phyloP scores from a whole-genome alignment of 2,888 invertebrate genomes.

The Gasteruption jaculator region DNA sequence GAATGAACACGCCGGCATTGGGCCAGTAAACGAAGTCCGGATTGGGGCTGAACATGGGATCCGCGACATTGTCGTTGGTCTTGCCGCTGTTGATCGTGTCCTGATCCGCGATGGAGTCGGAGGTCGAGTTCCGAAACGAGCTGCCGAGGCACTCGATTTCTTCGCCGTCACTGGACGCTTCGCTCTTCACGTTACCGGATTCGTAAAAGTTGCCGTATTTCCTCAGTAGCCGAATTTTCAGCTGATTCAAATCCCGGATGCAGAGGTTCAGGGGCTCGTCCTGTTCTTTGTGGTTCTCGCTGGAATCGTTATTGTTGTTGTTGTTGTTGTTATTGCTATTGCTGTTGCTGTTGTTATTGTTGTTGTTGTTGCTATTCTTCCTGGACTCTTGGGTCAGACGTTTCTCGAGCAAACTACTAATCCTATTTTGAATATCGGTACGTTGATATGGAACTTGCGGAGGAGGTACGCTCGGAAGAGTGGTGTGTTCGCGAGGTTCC shows the following conservation, averaged over 20 bases:
- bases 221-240: slow-evolving; percentile 63
- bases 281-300: slow-evolving; percentile 52
- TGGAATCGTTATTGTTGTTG: slow-evolving; percentile 47
- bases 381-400: slow-evolving; percentile 66
- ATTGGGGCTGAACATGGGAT: slow-evolving; percentile 46
- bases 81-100: slow-evolving; percentile 20
- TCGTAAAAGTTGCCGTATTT: slow-evolving; percentile 63
- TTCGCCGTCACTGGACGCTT: slow-evolving; percentile 54
- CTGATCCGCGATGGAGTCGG: slow-evolving; percentile 15
- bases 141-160: slow-evolving; percentile 53
- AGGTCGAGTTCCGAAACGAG: slow-evolving; percentile 25
- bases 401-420: slow-evolving; percentile 66
- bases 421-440: slow-evolving; percentile 65
- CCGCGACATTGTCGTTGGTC: slow-evolving; percentile 51
- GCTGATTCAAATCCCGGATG: slow-evolving; percentile 68
- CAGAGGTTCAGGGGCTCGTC: slow-evolving; percentile 82
- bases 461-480: slow-evolving; percentile 27
- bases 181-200: slow-evolving; percentile 59
- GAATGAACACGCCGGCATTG: slow-evolving; percentile 66
- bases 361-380: slow-evolving; percentile 49
- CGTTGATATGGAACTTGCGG: slow-evolving; percentile 51
- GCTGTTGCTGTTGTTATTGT: slow-evolving; percentile 50
- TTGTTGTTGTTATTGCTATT: too few species aligned
- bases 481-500: slow-evolving; percentile 28
- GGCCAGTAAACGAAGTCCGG: slow-evolving; percentile 68